These are phyloP conservation scores for Bubo bubo DNA, from an alignment of 2,113 vertebrate genomes.

Conservation along the genomic window DNA sequence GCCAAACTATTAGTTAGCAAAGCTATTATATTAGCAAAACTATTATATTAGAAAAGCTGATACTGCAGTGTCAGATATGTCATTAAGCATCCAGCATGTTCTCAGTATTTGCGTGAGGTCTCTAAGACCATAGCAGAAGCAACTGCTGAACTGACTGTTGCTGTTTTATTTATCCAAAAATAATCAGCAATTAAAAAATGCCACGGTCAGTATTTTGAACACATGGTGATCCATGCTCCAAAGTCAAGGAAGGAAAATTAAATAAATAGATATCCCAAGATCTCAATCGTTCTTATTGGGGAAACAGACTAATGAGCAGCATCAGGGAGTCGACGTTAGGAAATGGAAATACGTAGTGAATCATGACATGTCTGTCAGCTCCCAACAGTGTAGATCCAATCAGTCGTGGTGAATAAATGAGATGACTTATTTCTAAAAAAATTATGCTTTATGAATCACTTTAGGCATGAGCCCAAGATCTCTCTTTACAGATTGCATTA, in stretches of 20 bases:
- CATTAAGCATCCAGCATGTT: neutral
- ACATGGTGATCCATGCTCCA: neutral
- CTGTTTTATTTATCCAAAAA: neutral
- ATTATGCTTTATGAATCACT: neutral
- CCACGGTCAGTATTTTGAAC: neutral
- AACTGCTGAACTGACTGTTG: neutral
- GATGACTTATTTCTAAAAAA: constrained; percentile 4
- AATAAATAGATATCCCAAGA: neutral
- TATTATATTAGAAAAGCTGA: neutral
- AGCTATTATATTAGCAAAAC: too few relatives aligned
- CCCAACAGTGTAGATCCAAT: constrained; percentile 25
- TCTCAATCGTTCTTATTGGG: neutral
- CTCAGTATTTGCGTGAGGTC: neutral
- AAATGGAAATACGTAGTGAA: constrained; percentile 49
- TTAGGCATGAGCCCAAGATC: neutral
- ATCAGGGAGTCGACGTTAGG: constrained; percentile 4
- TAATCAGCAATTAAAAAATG: constrained; percentile 16
- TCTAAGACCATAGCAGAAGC: neutral
- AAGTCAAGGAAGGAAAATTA: neutral
- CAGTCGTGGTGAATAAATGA: constrained; percentile 24
- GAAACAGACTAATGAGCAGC: constrained; percentile 23
- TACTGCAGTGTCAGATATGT: neutral
- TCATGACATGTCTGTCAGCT: constrained; percentile 54
- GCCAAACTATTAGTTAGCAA: neutral
- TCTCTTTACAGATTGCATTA: neutral